A percentile compares a stretch with the other conserved stretches of the same genome.
phyloP scores from a whole-genome alignment of 2,888 invertebrate species.

The Apeira syringaria region DNA sequence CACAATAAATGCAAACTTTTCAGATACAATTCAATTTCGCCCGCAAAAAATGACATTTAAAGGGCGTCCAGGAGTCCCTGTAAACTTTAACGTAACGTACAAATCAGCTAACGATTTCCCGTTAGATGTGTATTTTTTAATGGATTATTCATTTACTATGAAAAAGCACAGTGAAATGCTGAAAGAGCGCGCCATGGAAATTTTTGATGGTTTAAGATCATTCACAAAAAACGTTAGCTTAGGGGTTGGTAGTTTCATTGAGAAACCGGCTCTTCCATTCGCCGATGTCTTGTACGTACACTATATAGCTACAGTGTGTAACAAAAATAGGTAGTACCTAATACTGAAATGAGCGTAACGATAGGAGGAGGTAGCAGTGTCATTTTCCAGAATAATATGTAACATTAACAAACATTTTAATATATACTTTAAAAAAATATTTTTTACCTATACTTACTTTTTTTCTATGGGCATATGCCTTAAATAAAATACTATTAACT shows the following conservation, averaged over 20 bases:
- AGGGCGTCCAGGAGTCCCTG: conserved; percentile 71
- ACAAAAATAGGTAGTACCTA: no score
- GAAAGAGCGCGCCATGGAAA: conserved; percentile 68
- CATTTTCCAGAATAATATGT: no score
- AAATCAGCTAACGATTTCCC: conserved; percentile 89
- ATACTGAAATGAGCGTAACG: no score
- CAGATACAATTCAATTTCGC: conserved; percentile 66
- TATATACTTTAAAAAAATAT: no score
- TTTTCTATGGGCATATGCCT: no score
- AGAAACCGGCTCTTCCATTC: conserved; percentile 86
- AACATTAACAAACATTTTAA: no score
- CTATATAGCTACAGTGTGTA: no score
- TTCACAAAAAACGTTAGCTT: conserved; percentile 86
- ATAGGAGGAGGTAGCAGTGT: no score
- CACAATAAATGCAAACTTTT: conserved; percentile 20
- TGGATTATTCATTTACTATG: conserved; percentile 92
- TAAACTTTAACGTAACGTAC: conserved; percentile 71
- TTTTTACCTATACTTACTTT: no score
- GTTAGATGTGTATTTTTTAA: conserved; percentile 92
- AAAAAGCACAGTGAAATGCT: conserved; percentile 78
- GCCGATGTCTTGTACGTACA: conserved; percentile 43
- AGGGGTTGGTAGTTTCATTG: conserved; percentile 88
- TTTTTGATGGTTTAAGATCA: conserved; percentile 73
- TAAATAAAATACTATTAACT: no score
- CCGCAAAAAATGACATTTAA: conserved; percentile 81